Evolutionary conservation across 2,888 invertebrate genomes (phyloP), one percentile per base, ranked within the genome.

Genomic region (Cordylochernes scorpioides): DNA sequence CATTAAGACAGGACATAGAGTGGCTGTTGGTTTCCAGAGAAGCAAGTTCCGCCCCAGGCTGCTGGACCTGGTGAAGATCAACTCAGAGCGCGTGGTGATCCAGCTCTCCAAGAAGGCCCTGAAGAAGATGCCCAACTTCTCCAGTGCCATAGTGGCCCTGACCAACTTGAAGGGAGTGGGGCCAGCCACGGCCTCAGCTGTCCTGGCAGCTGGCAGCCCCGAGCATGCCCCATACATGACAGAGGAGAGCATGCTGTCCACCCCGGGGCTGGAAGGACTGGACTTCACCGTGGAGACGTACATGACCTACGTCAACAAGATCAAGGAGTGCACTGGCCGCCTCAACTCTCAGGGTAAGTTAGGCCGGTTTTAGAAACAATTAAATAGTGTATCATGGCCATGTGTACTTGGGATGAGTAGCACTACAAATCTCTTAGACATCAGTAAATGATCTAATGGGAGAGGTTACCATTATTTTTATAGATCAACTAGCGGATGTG

Each of bases 251-350:
- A 62, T 88, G 47, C 71, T 80, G 64, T 82, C 84, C 35, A 80
- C 86, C 51, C 86, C 86, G 28, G 84, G 80, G 56, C 77, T 86
- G 58, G 80, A 82, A 60, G 78, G 80, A 47, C 78, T 84, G 52
- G 82, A 84, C 57, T 88, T 78, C 59, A 86, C 86, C 47, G 74
- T 77, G 58, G 78, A 77, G 62, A 84, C 82, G 64, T 86, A 84
- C 68, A 70, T 82, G 59, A 78, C 78, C 58, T 84, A 80, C 60
- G 73, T 78, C 46, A 71, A 70, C 51, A 75, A 82, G 59, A 75
- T 86, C 52, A 70, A 68, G 51, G 62, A 61, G 39, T 71, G 74
- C 49, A 71, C 73, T 48, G 69, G 72, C 56, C 70, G 80, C 53
- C 65, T 86, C 52, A 80, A 80, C 16, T 29, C 25, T 18, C 21